Evolutionary conservation across 2,113 vertebrate genomes (phyloP).

Genomic region (Oreochromis aureus): DNA sequence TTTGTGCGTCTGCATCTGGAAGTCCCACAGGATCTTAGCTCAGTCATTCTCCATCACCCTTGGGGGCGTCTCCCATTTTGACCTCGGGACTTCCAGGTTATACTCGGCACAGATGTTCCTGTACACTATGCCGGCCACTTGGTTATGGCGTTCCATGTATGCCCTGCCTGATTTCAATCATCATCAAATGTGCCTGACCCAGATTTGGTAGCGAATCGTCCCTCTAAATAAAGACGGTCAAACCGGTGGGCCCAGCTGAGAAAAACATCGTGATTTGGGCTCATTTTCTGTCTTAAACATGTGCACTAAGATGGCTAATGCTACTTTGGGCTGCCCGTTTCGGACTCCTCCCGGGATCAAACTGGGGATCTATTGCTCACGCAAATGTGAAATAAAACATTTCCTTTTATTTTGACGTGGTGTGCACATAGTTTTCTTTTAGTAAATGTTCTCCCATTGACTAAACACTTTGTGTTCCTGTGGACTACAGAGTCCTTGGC

Average conservation of each 20-base stretch:
- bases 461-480: neutral
- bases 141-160: too few species aligned
- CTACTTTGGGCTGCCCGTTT: neutral
- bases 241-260: neutral
- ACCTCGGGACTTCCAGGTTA: too few species aligned
- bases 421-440: neutral
- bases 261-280: neutral
- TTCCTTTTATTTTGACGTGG: neutral
- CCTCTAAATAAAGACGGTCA: neutral
- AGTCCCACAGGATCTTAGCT: too few species aligned
- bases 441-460: neutral
- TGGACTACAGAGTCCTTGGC: neutral
- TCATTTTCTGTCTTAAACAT: neutral
- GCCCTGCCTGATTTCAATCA: neutral
- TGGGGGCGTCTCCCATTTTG: too few species aligned
- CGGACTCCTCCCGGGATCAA: neutral
- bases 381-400: neutral
- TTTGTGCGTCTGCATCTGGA: too few species aligned
- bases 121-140: fast-evolving
- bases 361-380: neutral
- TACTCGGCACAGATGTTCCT: fast-evolving
- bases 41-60: too few species aligned
- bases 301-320: neutral
- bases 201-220: neutral
- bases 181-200: neutral